Evolutionary conservation across 2,113 vertebrate genomes (phyloP).

Genomic region (Coptodon bakossiorum): DNA sequence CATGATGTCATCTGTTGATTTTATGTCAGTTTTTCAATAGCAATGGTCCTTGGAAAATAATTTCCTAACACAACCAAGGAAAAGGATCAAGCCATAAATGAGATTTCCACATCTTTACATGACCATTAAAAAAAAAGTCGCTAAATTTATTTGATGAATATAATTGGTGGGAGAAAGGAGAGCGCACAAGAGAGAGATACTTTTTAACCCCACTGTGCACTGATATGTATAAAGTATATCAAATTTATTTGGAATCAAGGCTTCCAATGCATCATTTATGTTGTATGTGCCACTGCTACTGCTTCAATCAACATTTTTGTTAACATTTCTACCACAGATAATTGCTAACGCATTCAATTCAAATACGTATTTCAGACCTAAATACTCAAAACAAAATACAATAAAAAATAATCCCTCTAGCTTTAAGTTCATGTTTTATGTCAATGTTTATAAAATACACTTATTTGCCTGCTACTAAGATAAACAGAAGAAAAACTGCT

Average conservation of each 20-base stretch:
- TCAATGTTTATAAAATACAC: not conserved
- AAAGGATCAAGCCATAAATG: not conserved
- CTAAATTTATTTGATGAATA: not conserved
- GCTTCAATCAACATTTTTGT: not conserved
- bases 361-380: not conserved
- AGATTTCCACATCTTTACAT: not conserved
- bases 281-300: not conserved
- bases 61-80: not conserved
- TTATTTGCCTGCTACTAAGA: not conserved
- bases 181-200: accelerated
- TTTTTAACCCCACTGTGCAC: not conserved
- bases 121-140: not conserved
- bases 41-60: not conserved
- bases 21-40: not conserved
- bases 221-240: not conserved
- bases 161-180: not conserved
- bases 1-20: slow-evolving; percentile 5
- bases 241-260: not conserved
- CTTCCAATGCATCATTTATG: not conserved
- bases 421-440: not conserved
- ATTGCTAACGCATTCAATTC: not conserved
- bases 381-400: not conserved
- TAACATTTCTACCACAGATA: not conserved
- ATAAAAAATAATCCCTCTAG: not conserved
- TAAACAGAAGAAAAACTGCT: not conserved